Evolutionary conservation across 2,113 vertebrate genomes (phyloP), one percentile per base, ranked within the genome.

Genomic region (Strix aluco): DNA sequence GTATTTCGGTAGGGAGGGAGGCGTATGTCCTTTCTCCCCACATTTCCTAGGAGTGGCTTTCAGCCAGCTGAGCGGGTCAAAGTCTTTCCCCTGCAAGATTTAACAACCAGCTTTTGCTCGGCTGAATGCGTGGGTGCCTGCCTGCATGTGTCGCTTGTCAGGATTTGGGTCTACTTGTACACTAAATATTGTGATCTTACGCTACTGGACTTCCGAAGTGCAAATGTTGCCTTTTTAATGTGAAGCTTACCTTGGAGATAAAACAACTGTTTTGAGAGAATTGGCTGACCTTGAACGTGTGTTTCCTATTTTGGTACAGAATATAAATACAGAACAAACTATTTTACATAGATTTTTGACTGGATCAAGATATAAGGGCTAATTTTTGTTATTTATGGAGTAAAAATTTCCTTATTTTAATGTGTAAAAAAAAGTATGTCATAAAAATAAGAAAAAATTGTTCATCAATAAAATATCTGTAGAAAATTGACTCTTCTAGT

Each of bases 371-470:
- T 88, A 92, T 88, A 90, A 97, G 94, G 96, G 96, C 87, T 97
- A 94, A 91, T 89, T 94, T 96, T 97, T 97, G 94, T 97, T 97
- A 97, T 97, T 94, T 93, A 95, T 92, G 40, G 54, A 80, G 81
- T 90, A 54, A 65, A 58, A 73, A 42, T 5, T 32, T 94, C 63
- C 66, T 91, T 95, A 95, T 96, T 94, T 95, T 94, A 74, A 27
- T 80, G 84, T 86, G 70, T 61, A 2, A 69, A 55, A 75, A 75
- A 74, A 80, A 36, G 26, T 83, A 57, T 71, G 70, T 86, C 47
- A 36, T 80, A 34, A 34, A 85, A 80, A 78, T 61, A 69, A 84
- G 61, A 86, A 85, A 72, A 89, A 67, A 13, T 9, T 59, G 79
- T 93, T 85, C 58, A 15, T 88, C 72, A 97, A 97, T 97, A 98